These are phyloP conservation scores for Chaetogeoica ovagalla DNA, from an alignment of 2,888 invertebrate species.

Conservation along the genomic window DNA sequence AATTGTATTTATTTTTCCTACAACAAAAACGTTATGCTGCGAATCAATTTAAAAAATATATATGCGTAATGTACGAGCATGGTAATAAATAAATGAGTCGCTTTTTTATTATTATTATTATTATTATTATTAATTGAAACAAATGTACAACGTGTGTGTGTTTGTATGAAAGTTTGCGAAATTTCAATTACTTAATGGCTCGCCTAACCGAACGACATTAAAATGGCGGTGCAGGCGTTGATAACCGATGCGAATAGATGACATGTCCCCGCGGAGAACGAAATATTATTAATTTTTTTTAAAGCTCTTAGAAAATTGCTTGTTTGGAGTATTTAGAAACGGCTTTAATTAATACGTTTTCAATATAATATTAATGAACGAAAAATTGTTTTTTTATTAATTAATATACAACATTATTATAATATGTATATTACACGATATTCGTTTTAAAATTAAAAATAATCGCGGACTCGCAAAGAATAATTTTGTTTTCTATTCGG, in stretches of 20 bases:
- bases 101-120: too few relatives aligned
- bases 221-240: too few relatives aligned
- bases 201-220: background rate
- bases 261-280: slow-evolving; percentile 3
- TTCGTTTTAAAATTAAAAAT: too few relatives aligned
- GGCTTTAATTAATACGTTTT: background rate
- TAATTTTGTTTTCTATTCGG: too few relatives aligned
- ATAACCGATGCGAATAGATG: slow-evolving; percentile 6
- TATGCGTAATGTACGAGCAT: too few relatives aligned
- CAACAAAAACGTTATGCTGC: too few relatives aligned
- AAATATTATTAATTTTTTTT: slow-evolving; percentile 1
- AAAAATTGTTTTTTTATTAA: background rate
- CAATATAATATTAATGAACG: background rate
- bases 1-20: too few relatives aligned
- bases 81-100: background rate
- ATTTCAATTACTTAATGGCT: slow-evolving; percentile 45
- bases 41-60: too few relatives aligned
- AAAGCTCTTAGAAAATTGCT: background rate
- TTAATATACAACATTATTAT: too few relatives aligned
- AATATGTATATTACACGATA: too few relatives aligned
- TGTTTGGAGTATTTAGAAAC: background rate
- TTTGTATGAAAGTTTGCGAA: background rate
- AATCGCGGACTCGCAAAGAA: too few relatives aligned
- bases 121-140: background rate
- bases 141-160: background rate